Evolutionary conservation across 2,797 vertebrate genomes (phyloP).

Genomic region (Rousettus madagascariensis): DNA sequence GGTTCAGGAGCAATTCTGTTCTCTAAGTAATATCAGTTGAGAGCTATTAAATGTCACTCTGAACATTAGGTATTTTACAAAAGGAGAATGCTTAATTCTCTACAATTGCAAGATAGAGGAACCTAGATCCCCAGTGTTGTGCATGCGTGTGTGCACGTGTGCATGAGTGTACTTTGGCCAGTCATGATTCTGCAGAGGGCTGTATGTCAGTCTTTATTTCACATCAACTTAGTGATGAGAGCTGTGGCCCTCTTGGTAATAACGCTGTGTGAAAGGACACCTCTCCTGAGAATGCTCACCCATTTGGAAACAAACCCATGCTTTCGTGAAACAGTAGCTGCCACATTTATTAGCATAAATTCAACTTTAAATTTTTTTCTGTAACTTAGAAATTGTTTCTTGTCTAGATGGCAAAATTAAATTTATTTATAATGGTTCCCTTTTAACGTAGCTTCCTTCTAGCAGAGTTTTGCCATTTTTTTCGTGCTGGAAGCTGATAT

Average conservation of each 20-base stretch:
- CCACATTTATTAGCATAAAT: conserved; percentile 4
- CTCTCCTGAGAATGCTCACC: not conserved
- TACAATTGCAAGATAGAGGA: not conserved
- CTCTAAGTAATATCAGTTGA: not conserved
- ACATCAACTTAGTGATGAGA: not conserved
- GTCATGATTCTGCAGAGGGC: not conserved
- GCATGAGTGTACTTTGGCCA: not conserved
- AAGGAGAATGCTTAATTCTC: not conserved
- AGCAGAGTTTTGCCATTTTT: conserved; percentile 21
- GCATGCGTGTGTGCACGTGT: not conserved
- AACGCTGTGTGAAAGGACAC: not conserved
- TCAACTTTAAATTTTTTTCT: conserved; percentile 61
- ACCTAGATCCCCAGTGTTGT: not conserved
- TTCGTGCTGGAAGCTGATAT: conserved; percentile 48
- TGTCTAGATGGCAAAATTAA: conserved; percentile 5
- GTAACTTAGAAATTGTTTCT: conserved; percentile 37
- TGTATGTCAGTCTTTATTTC: not conserved
- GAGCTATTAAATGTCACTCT: conserved; percentile 16
- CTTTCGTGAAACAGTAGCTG: not conserved
- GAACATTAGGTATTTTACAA: not conserved
- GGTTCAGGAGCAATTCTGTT: not conserved
- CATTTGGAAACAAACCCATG: not conserved
- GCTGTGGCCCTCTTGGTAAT: not conserved
- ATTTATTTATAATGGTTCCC: conserved; percentile 64
- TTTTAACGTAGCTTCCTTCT: not conserved